A percentile compares a stretch with the other conserved stretches of the same genome.
Evolutionary conservation across 2,888 invertebrate species (phyloP).

Genomic region (Thera britannica): DNA sequence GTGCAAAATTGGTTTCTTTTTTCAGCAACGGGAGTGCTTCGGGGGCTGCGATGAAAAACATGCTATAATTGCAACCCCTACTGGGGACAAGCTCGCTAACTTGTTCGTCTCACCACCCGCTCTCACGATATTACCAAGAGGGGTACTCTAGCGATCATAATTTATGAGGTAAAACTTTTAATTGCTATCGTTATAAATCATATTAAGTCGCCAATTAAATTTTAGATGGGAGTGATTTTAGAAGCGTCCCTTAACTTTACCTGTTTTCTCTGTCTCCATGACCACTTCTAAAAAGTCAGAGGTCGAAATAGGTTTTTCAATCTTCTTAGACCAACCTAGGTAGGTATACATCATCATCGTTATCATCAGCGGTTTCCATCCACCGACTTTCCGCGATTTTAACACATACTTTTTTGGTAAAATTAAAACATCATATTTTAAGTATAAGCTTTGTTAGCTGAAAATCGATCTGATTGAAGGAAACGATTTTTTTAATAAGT

Average conservation of each 20-base stretch:
- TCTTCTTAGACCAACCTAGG: not conserved
- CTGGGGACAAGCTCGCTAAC: slow-evolving; percentile 57
- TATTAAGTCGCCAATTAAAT: slow-evolving; percentile 61
- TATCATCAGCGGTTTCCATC: too few species aligned
- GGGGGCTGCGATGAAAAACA: slow-evolving; percentile 75
- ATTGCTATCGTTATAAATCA: slow-evolving; percentile 65
- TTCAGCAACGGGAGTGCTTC: slow-evolving; percentile 67
- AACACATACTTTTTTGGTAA: too few species aligned
- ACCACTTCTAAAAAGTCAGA: not conserved
- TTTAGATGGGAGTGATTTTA: slow-evolving; percentile 37
- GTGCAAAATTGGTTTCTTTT: slow-evolving; percentile 83
- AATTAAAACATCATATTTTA: not conserved
- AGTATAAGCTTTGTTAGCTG: not conserved
- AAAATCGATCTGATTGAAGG: not conserved
- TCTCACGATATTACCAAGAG: slow-evolving; percentile 49
- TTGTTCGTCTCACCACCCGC: slow-evolving; percentile 46
- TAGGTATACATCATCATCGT: too few species aligned
- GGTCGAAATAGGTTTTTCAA: not conserved
- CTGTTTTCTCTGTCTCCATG: not conserved
- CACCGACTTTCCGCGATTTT: too few species aligned
- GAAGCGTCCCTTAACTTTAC: not conserved
- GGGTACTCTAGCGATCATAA: slow-evolving; percentile 56
- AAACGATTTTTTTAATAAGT: not conserved
- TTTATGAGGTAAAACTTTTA: slow-evolving; percentile 69
- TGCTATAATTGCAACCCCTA: slow-evolving; percentile 76